Evolutionary conservation across 2,797 vertebrate genomes (phyloP), one percentile per base, ranked within the genome.

Genomic region (Lithobates sylvaticus): DNA sequence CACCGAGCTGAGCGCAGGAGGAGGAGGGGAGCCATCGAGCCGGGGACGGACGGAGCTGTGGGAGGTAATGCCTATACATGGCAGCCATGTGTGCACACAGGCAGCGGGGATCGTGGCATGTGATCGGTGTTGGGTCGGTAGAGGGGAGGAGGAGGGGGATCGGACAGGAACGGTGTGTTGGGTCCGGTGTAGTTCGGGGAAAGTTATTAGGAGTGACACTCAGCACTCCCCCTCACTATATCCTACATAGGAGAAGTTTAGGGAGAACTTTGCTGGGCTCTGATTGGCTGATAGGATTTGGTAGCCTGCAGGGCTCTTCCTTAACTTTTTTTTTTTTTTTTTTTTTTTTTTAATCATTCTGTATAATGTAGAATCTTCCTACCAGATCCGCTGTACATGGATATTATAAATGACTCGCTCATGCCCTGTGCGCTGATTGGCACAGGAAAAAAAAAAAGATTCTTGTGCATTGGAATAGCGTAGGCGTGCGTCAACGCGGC

Each of bases 1-100:
- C 32, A 83, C 65, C 67, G 18, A 42, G 84, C 78, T 58, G 64
- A 76, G 32, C 67, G 34, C 73, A 61, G 26, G 44, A 54, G 36
- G 39, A 39, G 34, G 34, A 86, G 85, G 79, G 54, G 69, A 68
- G 79, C 3, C 12, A 23, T 23, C 18, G 23, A 26, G 44, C 13
- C 10, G 16, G 10, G 18, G 58, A 8, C 32, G 9, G 75, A 47
- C 39, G 39, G 50, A 3, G 58, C 54, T 13, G 76, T 10, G 54
- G 32, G 27, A 7, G 12, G 10, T 50, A 50, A 18, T 50, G 42
- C 73, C 0, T 6, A 3, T 32, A 32, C 9, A 5, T 3, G 13
- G 15, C 2, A 23, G 16, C 8, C 1, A 16, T 7, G 29, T 15
- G 7, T 27, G 27, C 21, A 27, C 5, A 5, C 42, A 12, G 16